phyloP scores from a whole-genome alignment of 2,113 vertebrate species.

The Isurus oxyrinchus region DNA sequence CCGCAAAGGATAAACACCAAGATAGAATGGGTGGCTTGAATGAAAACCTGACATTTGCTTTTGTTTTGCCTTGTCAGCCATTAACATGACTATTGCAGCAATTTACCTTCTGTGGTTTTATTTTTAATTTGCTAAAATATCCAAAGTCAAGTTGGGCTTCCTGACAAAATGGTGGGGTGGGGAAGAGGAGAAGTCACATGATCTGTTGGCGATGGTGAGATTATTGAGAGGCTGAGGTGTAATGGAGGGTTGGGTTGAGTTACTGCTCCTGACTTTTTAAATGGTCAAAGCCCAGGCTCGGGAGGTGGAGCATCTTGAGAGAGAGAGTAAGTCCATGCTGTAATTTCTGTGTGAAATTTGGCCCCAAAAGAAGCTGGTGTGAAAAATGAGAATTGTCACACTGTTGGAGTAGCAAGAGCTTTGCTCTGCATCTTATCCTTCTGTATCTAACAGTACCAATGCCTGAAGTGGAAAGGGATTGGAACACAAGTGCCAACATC shows the following conservation, averaged over 20 bases:
- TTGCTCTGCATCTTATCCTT: background rate
- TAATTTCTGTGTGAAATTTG: background rate
- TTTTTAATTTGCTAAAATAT: background rate
- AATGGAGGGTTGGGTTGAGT: no score
- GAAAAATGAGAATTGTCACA: background rate
- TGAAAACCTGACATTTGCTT: background rate
- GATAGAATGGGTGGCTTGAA: background rate
- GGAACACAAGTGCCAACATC: background rate
- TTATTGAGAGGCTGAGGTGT: no score
- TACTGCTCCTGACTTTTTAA: no score
- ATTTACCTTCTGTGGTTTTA: background rate
- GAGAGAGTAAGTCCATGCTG: background rate
- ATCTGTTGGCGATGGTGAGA: no score
- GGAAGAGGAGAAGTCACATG: no score
- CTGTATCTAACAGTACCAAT: background rate
- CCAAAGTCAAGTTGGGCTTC: no score
- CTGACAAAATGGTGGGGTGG: background rate
- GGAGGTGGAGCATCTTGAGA: background rate
- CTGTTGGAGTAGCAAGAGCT: background rate
- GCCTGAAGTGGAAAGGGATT: background rate
- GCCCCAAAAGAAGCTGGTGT: background rate
- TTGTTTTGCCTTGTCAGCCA: background rate
- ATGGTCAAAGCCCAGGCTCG: no score
- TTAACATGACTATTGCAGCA: background rate
- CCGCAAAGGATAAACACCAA: background rate